A percentile compares a stretch with the other conserved stretches of the same genome.
These are phyloP conservation scores for Falco punctatus DNA, from an alignment of 2,113 vertebrate genomes.

Conservation along the genomic window DNA sequence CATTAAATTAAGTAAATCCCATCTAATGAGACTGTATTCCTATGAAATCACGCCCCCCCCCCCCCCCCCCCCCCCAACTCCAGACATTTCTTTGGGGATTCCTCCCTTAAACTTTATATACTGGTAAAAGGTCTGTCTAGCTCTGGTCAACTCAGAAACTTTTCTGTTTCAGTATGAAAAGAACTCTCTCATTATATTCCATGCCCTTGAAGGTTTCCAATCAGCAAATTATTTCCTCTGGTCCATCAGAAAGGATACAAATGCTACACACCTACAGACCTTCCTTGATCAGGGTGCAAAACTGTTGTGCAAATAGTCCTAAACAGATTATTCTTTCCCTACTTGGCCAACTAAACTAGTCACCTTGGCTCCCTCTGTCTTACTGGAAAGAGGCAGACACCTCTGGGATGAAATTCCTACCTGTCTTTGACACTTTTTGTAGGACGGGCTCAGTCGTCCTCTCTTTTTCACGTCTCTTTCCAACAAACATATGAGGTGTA, in stretches of 20 bases:
- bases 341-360: not conserved
- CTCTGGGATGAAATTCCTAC: not conserved
- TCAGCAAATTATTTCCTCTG: not conserved
- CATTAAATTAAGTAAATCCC: not conserved
- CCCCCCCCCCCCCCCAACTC: no score
- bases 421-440: not conserved
- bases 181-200: not conserved
- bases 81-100: not conserved
- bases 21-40: not conserved
- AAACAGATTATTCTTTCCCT: not conserved
- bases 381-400: not conserved
- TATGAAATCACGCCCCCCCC: not conserved
- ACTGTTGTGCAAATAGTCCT: not conserved
- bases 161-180: not conserved
- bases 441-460: not conserved
- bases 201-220: not conserved
- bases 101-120: not conserved
- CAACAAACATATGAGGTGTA: not conserved
- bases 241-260: not conserved
- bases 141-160: not conserved
- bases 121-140: not conserved
- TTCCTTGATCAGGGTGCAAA: not conserved
- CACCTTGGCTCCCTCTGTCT: not conserved
- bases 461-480: not conserved
- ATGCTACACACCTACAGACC: not conserved